Evolutionary conservation across 37 sponge, comb jelly and placozoan genomes (phyloP).

Genomic region (Ephydatia muelleri): DNA sequence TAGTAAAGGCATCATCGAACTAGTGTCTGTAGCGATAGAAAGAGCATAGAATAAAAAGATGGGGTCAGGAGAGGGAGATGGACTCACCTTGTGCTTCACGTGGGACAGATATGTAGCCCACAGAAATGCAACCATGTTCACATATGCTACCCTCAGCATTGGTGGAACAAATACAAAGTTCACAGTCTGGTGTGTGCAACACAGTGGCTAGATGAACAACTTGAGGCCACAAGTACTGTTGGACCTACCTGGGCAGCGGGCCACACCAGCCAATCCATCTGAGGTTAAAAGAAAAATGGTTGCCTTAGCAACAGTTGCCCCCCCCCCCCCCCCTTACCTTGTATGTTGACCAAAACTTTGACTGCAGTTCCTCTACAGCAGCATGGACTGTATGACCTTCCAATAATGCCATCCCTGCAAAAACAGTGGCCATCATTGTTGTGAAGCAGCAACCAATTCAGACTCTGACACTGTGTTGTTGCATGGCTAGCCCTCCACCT

Average conservation of each 20-base stretch:
- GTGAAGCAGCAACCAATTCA: no score
- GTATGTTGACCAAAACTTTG: constrained; percentile 60
- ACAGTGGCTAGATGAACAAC: background rate
- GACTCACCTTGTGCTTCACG: constrained; percentile 59
- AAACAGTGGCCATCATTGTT: no score
- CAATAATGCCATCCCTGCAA: constrained; percentile 41
- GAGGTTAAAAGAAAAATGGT: background rate
- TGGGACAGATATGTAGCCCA: constrained; percentile 54
- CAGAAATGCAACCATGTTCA: constrained; percentile 40
- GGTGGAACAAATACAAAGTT: constrained; percentile 57
- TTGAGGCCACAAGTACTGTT: background rate
- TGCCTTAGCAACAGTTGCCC: background rate
- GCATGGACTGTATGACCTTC: constrained; percentile 22
- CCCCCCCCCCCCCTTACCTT: constrained; percentile 29
- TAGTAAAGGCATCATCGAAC: no score
- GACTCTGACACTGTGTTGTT: no score
- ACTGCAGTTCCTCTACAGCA: constrained; percentile 18
- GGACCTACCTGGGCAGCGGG: constrained; percentile 58
- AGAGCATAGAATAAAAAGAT: no score
- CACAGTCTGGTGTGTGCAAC: constrained; percentile 17
- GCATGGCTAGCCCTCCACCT: no score
- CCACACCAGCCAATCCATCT: constrained; percentile 59
- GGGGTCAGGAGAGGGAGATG: no score
- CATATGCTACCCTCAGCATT: constrained; percentile 39
- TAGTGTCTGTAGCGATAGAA: no score